Conservation (phyloP, 2,113 vertebrate genomes). For the Dasyprocta punctata region DNA sequence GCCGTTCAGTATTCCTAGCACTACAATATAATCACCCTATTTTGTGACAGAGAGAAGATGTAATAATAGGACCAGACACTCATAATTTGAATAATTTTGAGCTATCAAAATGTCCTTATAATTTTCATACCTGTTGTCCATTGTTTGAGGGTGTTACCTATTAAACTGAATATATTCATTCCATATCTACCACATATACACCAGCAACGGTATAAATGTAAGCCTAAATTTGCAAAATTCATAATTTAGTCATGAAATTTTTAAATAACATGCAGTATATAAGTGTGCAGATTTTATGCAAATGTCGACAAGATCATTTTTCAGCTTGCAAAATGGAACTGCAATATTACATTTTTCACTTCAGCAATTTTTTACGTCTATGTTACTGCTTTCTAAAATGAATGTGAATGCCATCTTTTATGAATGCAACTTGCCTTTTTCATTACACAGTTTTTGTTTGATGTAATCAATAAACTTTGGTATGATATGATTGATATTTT, state of each 20-base stretch:
- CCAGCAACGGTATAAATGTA: constrained; percentile 77
- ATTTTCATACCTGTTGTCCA: constrained; percentile 77
- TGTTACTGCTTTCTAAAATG: constrained; percentile 88
- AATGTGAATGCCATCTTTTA: constrained; percentile 90
- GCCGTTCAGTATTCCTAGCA: constrained; percentile 61
- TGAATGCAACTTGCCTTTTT: constrained; percentile 89
- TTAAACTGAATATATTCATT: constrained; percentile 77
- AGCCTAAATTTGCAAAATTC: constrained; percentile 81
- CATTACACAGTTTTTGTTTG: constrained; percentile 87
- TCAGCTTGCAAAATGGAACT: constrained; percentile 85
- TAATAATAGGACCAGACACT: constrained; percentile 42
- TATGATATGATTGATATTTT: constrained; percentile 86
- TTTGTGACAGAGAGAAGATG: constrained; percentile 66
- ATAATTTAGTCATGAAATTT: constrained; percentile 79
- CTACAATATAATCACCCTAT: constrained; percentile 67
- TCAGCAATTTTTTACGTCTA: constrained; percentile 88
- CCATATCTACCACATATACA: constrained; percentile 77
- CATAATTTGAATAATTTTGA: constrained; percentile 43
- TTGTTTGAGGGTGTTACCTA: constrained; percentile 60
- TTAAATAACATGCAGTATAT: constrained; percentile 78
- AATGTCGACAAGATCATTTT: constrained; percentile 85
- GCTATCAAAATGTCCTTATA: constrained; percentile 67
- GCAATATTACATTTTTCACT: constrained; percentile 85
- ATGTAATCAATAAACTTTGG: constrained; percentile 91
- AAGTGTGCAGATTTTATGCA: constrained; percentile 85